Evolutionary conservation across 2,888 invertebrate genomes (phyloP), one percentile per base, ranked within the genome.

Genomic region (Trissolcus brochymenae): DNA sequence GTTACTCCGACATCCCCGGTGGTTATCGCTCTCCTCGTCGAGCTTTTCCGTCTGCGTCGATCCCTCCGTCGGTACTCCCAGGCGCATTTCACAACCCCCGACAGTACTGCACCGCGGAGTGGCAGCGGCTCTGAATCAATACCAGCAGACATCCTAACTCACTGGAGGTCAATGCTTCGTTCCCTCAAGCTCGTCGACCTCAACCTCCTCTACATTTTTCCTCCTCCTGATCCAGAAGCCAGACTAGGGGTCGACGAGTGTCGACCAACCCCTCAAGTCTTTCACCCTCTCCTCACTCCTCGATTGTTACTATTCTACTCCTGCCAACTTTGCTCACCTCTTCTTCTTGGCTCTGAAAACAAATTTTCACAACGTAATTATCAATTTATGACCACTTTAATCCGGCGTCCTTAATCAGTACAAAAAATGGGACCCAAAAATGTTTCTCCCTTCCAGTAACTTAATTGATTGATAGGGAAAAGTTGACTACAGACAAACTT

Each of bases 131-230:
- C 82, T 85, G 85, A 90, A 90, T 91, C 91, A 91, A 90, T 90
- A 89, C 89, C 89, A 87, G 90, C 91, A 91, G 90, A 91, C 90
- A 90, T 90, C 90, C 91, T 90, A 86, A 87, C 88, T 87, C 87
- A 86, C 86, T 88, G 84, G 89, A 88, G 92, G 92, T 92, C 92
- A 92, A 92, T 91, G 92, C 91, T 92, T 91, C 90, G 90, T 90
- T 87, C 88, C 89, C 90, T 89, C 89, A 89, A 89, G 90, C 89
- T 89, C 90, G 90, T 90, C 91, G 90, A 90, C 88, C 88, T 87
- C 89, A 88, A 90, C 81, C 81, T 81, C 82, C 80, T 80, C 76
- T 81, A 78, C 80, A 74, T 81, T 82, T 79, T 82, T 79, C 81
- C 81, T 73, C 72, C 70, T 81, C 84, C 82, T 80, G 81, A 70